phyloP scores from a whole-genome alignment of 2,797 vertebrate species.

The Darevskia mixta region DNA sequence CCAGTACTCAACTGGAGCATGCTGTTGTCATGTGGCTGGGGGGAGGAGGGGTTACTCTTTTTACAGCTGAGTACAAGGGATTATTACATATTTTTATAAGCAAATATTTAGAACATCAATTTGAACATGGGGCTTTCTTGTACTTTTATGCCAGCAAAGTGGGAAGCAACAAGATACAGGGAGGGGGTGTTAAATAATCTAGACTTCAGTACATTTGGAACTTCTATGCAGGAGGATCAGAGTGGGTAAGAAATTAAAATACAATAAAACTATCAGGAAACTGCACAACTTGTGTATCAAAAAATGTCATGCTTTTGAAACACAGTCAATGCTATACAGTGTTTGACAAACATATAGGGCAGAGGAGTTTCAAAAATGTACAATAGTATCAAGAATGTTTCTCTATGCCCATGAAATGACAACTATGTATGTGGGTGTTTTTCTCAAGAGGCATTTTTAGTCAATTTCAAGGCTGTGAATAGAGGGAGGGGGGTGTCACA shows the following conservation, averaged over 20 bases:
- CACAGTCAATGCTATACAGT: not conserved
- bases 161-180: not conserved
- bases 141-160: not conserved
- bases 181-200: too few relatives aligned
- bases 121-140: not conserved
- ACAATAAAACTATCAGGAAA: not conserved
- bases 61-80: not conserved
- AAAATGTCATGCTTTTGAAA: not conserved
- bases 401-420: not conserved
- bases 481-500: not conserved
- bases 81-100: slow-evolving; percentile 22
- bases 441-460: slow-evolving; percentile 6
- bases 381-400: not conserved
- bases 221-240: not conserved
- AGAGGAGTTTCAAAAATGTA: slow-evolving; percentile 32
- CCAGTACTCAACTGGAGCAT: slow-evolving; percentile 13
- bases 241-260: not conserved
- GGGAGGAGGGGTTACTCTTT: too few relatives aligned
- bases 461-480: not conserved
- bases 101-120: not conserved
- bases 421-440: slow-evolving; percentile 25
- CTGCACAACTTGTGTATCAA: not conserved
- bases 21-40: not conserved
- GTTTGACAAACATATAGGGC: slow-evolving; percentile 14
- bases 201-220: too few relatives aligned